Base-by-base conservation (phyloP, 2,797 vertebrate genomes). In the Rhabdomys pumilio region DNA sequence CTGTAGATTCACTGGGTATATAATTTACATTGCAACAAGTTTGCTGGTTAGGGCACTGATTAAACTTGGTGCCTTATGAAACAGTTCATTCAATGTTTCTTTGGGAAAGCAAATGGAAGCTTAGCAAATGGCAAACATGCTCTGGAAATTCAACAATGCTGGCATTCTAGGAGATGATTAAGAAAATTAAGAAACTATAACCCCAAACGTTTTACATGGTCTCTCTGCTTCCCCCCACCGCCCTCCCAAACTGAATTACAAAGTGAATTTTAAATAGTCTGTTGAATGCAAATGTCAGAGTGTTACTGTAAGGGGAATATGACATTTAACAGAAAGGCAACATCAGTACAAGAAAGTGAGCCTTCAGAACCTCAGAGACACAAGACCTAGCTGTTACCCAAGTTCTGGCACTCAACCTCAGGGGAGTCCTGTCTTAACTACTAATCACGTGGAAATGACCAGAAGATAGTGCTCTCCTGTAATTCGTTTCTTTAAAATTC, bases 71-170 rank as follows among this genome's bases (percentile, higher is more conserved):
- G 83, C 55, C 47, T 14, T 93, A 90, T 91, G 93, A 96, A 94
- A 92, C 77, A 61, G 53, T 47, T 90, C 91, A 69, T 91, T 96
- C 83, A n/a, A 26, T 91, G 97, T 81, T 93, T 97, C 91, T 88
- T 93, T 94, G 72, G 86, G 73, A 93, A 95, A 95, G 83, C 94
- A 96, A 95, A 96, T 95, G 95, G 67, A 90, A 96, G 84, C 79
- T 91, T 79, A 86, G 80, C 59, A 82, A 94, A 97, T 38, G 93
- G 80, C 63, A 77, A 97, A 41, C 72, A 59, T 9, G 65, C 24
- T 93, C 84, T 91, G n/a, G 77, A 96, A 95, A 97, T 34, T 95
- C 94, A 96, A 86, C 88, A 88, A 97, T 83, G 93, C 76, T 97
- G 80, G 89, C 38, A 81, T 94, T 93, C 55, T 63, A 95, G 50